phyloP scores from a whole-genome alignment of 1,140 invertebrate species.

The Calephelis virginiensis region DNA sequence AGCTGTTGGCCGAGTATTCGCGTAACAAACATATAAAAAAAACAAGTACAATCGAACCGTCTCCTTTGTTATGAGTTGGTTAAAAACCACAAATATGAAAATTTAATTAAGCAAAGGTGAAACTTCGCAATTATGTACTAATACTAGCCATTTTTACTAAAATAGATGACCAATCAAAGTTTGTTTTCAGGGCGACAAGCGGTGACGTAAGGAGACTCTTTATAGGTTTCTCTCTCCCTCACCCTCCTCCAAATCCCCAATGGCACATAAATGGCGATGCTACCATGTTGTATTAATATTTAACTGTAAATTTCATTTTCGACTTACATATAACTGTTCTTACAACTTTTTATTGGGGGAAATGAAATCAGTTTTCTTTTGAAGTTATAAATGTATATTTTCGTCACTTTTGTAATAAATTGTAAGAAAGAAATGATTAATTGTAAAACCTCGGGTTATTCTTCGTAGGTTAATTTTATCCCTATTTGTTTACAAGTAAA shows the following conservation, averaged over 20 bases:
- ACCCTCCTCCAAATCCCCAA: slow-evolving; percentile 12
- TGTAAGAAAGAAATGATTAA: no score
- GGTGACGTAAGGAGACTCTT: slow-evolving; percentile 53
- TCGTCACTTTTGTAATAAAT: no score
- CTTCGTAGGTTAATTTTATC: no score
- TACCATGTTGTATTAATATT: slow-evolving; percentile 7
- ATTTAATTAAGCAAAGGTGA: neutral
- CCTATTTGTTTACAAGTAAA: no score
- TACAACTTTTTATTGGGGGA: neutral
- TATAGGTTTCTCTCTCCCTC: slow-evolving; percentile 26
- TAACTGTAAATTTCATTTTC: slow-evolving; percentile 3
- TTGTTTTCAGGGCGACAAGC: slow-evolving; percentile 42
- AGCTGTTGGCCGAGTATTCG: no score
- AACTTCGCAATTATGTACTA: neutral
- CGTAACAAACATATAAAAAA: no score
- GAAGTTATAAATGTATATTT: neutral
- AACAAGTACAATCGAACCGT: no score
- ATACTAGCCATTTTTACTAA: slow-evolving; percentile 15
- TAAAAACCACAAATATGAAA: no score
- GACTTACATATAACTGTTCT: neutral
- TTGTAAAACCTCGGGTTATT: no score
- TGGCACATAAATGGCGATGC: slow-evolving; percentile 53
- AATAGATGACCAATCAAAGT: slow-evolving; percentile 63
- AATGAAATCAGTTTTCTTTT: neutral
- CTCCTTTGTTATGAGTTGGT: no score